Conservation (phyloP, 2,888 invertebrate genomes). For the Oxyteleia sp. region DNA sequence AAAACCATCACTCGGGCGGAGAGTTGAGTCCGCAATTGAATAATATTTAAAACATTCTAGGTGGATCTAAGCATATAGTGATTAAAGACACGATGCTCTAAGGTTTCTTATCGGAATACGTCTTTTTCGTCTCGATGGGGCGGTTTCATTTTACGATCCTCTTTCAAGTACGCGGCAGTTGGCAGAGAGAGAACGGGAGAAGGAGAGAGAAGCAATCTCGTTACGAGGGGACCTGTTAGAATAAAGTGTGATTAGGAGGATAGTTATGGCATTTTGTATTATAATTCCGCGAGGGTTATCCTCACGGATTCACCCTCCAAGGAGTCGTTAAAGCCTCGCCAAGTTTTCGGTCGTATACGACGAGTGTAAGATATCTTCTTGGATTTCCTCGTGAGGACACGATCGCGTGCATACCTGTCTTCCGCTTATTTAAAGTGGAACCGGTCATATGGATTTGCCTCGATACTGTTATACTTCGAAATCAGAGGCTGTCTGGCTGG, state of each 20-base stretch:
- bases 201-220: conserved; percentile 80
- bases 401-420: conserved; percentile 72
- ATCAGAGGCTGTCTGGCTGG: background rate
- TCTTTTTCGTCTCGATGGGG: conserved; percentile 82
- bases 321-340: conserved; percentile 82
- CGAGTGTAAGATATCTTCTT: conserved; percentile 73
- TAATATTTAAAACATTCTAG: conserved; percentile 32
- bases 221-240: conserved; percentile 84
- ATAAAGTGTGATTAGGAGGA: conserved; percentile 87
- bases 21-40: conserved; percentile 25
- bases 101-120: conserved; percentile 80
- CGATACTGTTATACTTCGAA: conserved; percentile 43
- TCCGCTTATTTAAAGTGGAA: conserved; percentile 32
- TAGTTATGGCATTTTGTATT: conserved; percentile 87
- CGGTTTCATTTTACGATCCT: conserved; percentile 84
- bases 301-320: conserved; percentile 77
- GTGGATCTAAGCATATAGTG: conserved; percentile 32
- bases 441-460: conserved; percentile 14
- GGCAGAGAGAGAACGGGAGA: conserved; percentile 75
- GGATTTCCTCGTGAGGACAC: conserved; percentile 65
- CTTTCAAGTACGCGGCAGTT: conserved; percentile 81
- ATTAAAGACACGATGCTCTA: conserved; percentile 65
- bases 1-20: background rate
- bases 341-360: conserved; percentile 80
- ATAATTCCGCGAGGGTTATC: conserved; percentile 82